Conservation (phyloP, 2,797 vertebrate genomes). For the Craterocephalus amniculus region DNA sequence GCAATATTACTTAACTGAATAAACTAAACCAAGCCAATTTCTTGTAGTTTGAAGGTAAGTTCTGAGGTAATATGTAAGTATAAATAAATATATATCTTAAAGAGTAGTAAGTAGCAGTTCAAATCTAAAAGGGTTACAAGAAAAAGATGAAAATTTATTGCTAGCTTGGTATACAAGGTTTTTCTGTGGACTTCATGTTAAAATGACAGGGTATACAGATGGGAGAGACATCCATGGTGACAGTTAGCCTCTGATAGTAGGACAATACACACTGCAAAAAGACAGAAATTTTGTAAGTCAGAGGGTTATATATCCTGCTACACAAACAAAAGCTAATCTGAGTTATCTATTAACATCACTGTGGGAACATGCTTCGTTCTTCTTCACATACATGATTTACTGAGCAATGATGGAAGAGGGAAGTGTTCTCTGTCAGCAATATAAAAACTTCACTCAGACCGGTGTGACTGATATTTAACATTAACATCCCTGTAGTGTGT, state of each 20-base stretch:
- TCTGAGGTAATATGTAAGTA: constrained; percentile 74
- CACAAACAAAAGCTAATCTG: constrained; percentile 9
- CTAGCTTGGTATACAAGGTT: constrained; percentile 78
- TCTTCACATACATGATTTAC: constrained; percentile 36
- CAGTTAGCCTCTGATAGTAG: constrained; percentile 50
- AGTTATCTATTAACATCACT: constrained; percentile 43
- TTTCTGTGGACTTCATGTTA: constrained; percentile 66
- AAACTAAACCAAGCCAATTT: constrained; percentile 27
- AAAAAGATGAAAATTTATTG: constrained; percentile 63
- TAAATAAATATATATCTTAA: constrained; percentile 17
- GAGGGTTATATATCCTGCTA: background rate
- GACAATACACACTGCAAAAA: constrained; percentile 77
- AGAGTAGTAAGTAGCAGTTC: constrained; percentile 41
- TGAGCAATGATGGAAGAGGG: constrained; percentile 1
- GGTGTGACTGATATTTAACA: background rate
- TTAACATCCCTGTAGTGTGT: constrained; percentile 3
- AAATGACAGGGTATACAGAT: constrained; percentile 51
- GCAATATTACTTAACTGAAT: constrained; percentile 5
- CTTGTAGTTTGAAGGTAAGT: constrained; percentile 9
- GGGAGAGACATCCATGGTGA: constrained; percentile 79
- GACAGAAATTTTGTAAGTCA: constrained; percentile 31
- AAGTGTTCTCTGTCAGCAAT: constrained; percentile 28
- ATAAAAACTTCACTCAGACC: background rate
- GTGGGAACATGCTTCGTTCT: background rate
- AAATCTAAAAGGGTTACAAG: constrained; percentile 13